These are phyloP conservation scores for Magallana gigas DNA, from an alignment of 1,140 invertebrate genomes.

Conservation along the genomic window DNA sequence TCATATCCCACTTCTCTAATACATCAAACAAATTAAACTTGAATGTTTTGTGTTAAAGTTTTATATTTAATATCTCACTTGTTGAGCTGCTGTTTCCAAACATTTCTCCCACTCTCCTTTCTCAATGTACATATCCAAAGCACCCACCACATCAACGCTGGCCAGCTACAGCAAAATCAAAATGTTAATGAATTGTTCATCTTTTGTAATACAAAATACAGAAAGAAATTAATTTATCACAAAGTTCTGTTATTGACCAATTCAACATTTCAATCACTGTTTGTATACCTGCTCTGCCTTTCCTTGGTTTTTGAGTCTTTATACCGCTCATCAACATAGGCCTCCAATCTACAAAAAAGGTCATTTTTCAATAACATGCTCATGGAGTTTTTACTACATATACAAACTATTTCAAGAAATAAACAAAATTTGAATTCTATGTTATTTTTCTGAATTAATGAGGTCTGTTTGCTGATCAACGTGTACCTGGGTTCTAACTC, in stretches of 20 bases:
- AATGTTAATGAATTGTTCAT: background rate
- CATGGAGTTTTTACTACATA: background rate
- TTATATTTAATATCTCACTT: constrained; percentile 78
- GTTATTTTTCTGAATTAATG: background rate
- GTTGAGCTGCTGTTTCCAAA: constrained; percentile 90
- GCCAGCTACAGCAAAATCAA: constrained; percentile 82
- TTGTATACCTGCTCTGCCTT: constrained; percentile 84
- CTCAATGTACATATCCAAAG: constrained; percentile 91
- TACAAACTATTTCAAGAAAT: background rate
- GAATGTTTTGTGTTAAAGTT: background rate
- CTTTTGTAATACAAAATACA: too few relatives aligned
- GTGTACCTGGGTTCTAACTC: constrained; percentile 88
- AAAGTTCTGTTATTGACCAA: too few relatives aligned
- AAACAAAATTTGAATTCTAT: background rate
- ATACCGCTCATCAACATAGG: constrained; percentile 90
- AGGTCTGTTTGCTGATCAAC: background rate
- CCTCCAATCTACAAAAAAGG: constrained; percentile 80
- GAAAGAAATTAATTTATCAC: too few relatives aligned
- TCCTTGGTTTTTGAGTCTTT: constrained; percentile 89
- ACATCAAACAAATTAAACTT: too few relatives aligned
- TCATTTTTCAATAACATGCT: background rate
- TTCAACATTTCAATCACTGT: background rate
- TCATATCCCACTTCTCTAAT: background rate
- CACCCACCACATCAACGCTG: constrained; percentile 89
- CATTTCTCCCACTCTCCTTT: constrained; percentile 96